Base-by-base conservation (phyloP, 2,888 invertebrate genomes). In the Heliconius sara region DNA sequence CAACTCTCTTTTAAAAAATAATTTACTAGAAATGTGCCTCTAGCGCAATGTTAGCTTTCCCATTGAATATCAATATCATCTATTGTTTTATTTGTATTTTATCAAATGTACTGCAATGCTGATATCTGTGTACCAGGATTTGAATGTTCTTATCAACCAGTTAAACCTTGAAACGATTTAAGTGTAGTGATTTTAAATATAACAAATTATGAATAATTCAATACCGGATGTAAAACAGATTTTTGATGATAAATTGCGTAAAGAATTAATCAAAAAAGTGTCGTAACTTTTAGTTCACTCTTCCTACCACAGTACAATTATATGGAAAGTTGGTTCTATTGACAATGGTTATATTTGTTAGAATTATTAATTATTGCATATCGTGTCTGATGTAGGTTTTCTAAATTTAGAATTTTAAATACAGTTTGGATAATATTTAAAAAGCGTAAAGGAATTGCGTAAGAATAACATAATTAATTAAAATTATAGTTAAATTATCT, bases 131-230 rank as follows among this genome's bases (percentile, higher is more conserved):
- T 34, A 73, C 34, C 60, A 73, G 73, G 73, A 73, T 60, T 57
- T 73, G 34, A 70, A 34, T 73, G 60, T 60, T 73, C 73, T 60
- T 34, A 73, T n/a, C 10, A 30, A 43, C 13, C 5, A 60, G 16
- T 60, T 34, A n/a, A 73, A 73, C 73, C 73, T 73, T 73, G 73
- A 73, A 73, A 60, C 34, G 9, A 16, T 60, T 57, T 60, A 73
- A 34, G 7, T 60, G 12, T 34, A 73, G 43, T 27, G 39, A 1
- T 16, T 70, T 67, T 67, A 22, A 39, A 67, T 67, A 67, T 9
- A 12, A 67, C n/a, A 68, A 39, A 39, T 39, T 68, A 68, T 68
- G 6, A 12, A 10, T 34, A 13, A 70, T 16, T 43, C 13, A 70
- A 43, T 25, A 16, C 43, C 25, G 43, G 70, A 70, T 70, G 16